Conservation (phyloP, 2,888 invertebrate species). For the Leucoma salicis region DNA sequence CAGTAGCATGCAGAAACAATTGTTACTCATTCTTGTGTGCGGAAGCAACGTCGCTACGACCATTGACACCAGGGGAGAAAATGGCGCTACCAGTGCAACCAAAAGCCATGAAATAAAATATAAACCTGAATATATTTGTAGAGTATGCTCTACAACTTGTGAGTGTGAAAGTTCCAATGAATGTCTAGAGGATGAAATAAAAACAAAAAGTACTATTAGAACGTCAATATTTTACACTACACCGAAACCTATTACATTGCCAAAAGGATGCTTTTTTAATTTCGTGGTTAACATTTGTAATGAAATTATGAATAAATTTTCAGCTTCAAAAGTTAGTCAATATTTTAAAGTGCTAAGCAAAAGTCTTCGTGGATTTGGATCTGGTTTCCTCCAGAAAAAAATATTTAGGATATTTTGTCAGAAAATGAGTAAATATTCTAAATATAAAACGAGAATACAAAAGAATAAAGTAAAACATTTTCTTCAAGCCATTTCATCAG, state of each 20-base stretch:
- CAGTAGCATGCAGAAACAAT: no score
- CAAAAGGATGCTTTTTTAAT: conserved; percentile 51
- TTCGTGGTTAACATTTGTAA: conserved; percentile 53
- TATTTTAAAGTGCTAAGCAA: conserved; percentile 47
- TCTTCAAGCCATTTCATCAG: conserved; percentile 35
- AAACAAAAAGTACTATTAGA: neutral
- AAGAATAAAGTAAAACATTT: conserved; percentile 42
- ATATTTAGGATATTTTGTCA: conserved; percentile 42
- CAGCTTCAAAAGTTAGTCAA: conserved; percentile 27
- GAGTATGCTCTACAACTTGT: neutral
- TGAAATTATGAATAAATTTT: conserved; percentile 41
- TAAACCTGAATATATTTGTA: neutral
- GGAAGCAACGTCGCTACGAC: no score
- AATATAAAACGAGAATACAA: conserved; percentile 33
- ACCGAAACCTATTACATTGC: conserved; percentile 16
- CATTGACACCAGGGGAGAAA: no score
- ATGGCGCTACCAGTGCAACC: no score
- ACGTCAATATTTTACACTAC: conserved; percentile 7
- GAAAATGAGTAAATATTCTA: conserved; percentile 37
- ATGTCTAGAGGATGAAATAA: neutral
- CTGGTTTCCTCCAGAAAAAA: conserved; percentile 37
- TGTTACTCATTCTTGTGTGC: no score
- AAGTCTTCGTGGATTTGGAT: conserved; percentile 39
- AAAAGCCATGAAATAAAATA: neutral
- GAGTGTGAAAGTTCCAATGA: neutral